Conservation (phyloP, 2,888 invertebrate species). For the Drosophila subsilvestris region DNA sequence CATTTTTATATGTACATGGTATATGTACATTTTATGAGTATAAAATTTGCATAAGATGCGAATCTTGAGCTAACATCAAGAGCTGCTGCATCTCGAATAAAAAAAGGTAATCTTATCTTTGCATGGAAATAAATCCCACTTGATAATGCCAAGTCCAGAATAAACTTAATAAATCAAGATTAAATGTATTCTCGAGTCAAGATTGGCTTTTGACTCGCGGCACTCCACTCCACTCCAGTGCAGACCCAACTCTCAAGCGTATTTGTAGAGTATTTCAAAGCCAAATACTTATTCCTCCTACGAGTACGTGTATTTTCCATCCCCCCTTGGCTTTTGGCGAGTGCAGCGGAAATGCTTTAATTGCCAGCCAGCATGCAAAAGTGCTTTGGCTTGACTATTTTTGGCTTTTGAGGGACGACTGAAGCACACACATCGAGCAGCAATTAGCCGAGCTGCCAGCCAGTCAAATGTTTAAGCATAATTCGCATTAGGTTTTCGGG, state of each 20-base stretch:
- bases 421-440: constrained; percentile 47
- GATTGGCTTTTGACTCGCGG: background rate
- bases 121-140: background rate
- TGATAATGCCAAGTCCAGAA: background rate
- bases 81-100: background rate
- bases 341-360: constrained; percentile 64
- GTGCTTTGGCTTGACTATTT: constrained; percentile 27
- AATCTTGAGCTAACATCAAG: background rate
- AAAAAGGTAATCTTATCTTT: background rate
- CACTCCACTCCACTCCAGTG: background rate
- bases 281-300: background rate
- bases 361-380: constrained; percentile 62
- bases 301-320: background rate
- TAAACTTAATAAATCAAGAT: background rate
- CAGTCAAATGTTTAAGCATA: constrained; percentile 56
- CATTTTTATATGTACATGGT: too few relatives aligned
- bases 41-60: background rate
- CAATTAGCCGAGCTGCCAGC: constrained; percentile 60
- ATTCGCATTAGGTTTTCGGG: constrained; percentile 49
- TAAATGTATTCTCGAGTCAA: background rate
- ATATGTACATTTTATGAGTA: background rate
- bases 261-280: constrained; percentile 12
- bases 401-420: constrained; percentile 20
- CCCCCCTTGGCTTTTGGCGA: constrained; percentile 22
- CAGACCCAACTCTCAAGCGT: background rate